Conservation (phyloP, 2,888 invertebrate genomes). For the Euzetes globulus region DNA sequence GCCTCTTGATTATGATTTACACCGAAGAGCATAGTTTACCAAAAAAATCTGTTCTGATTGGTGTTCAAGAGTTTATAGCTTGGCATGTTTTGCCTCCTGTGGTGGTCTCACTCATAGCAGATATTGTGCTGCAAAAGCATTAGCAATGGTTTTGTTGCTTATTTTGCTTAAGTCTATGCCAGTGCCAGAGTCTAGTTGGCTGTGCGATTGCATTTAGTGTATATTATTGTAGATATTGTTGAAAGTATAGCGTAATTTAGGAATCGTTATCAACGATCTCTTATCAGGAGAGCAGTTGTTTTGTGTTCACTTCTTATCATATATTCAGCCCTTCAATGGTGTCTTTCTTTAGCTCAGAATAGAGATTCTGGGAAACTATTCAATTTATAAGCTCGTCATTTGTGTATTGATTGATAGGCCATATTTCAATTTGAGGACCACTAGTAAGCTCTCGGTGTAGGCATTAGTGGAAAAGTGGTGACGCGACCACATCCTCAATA, state of each 20-base stretch:
- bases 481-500: conserved; percentile 11
- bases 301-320: conserved; percentile 6
- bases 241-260: conserved; percentile 14
- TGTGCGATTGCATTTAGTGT: background rate
- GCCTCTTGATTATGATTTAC: conserved; percentile 9
- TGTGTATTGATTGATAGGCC: conserved; percentile 12
- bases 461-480: conserved; percentile 13
- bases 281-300: conserved; percentile 8
- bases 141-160: conserved; percentile 14
- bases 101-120: background rate
- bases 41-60: conserved; percentile 7
- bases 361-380: background rate
- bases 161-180: background rate
- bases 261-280: conserved; percentile 1
- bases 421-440: background rate
- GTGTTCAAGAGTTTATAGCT: conserved; percentile 1
- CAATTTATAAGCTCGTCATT: conserved; percentile 13
- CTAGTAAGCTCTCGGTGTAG: background rate
- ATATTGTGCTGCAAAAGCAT: conserved; percentile 11
- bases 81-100: conserved; percentile 10
- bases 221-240: background rate
- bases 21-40: conserved; percentile 12
- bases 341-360: background rate
- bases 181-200: background rate
- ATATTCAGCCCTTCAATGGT: background rate